Conservation (phyloP, 2,797 vertebrate genomes). For the Crenuchus spilurus region DNA sequence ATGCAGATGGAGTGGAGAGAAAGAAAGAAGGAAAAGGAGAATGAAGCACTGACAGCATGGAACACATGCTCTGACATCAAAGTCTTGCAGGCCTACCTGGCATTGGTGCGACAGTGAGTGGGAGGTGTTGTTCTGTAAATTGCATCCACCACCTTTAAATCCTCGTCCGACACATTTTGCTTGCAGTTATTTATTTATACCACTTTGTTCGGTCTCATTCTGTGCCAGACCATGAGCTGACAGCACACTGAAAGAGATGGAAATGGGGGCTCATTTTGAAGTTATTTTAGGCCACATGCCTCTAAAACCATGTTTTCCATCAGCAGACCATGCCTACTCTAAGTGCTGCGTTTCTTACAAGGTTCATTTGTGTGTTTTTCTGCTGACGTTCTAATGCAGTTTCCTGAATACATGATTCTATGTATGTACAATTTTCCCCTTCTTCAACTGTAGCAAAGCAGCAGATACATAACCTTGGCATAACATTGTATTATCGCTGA, state of each 20-base stretch:
- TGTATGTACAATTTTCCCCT: no score
- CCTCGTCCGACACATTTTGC: slow-evolving; percentile 21
- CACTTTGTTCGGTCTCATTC: slow-evolving; percentile 32
- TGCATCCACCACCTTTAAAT: slow-evolving; percentile 43
- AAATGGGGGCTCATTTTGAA: neutral
- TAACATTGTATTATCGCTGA: no score
- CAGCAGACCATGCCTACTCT: neutral
- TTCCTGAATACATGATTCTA: no score
- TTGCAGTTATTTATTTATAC: slow-evolving; percentile 35
- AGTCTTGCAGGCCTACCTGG: slow-evolving; percentile 11
- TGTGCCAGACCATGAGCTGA: neutral
- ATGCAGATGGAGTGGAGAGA: slow-evolving; percentile 1
- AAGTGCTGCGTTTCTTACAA: neutral
- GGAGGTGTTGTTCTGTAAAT: slow-evolving; percentile 37
- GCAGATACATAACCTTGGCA: no score
- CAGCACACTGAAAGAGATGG: neutral
- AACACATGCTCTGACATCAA: slow-evolving; percentile 30
- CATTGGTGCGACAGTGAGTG: neutral
- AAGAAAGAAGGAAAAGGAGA: slow-evolving; percentile 4
- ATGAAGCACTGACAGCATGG: neutral
- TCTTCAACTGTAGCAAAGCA: no score
- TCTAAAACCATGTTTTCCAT: neutral
- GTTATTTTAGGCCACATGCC: neutral
- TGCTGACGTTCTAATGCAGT: no score
- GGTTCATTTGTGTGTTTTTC: neutral